Conservation (phyloP, 2,888 invertebrate genomes). For the Volucella bombylans region DNA sequence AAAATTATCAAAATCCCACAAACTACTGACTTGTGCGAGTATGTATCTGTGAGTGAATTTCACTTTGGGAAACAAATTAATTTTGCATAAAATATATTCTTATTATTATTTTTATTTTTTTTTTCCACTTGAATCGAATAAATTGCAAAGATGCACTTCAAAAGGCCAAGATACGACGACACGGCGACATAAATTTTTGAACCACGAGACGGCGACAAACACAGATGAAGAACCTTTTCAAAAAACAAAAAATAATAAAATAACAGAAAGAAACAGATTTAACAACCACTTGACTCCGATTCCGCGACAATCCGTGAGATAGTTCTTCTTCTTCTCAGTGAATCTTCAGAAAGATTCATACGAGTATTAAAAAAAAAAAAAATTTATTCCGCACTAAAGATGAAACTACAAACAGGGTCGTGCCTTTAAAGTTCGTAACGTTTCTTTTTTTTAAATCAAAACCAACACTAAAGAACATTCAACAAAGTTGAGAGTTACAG, state of each 20-base stretch:
- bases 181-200: neutral
- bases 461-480: constrained; percentile 24
- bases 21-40: neutral
- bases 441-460: constrained; percentile 24
- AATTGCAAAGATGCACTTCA: constrained; percentile 40
- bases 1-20: neutral
- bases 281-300: constrained; percentile 47
- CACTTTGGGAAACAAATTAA: neutral
- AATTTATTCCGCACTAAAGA: constrained; percentile 9
- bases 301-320: constrained; percentile 61
- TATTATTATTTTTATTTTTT: constrained; percentile 8
- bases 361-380: neutral
- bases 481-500: constrained; percentile 21
- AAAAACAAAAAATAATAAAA: too few relatives aligned
- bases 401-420: constrained; percentile 1
- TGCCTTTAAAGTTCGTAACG: constrained; percentile 38
- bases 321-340: constrained; percentile 25
- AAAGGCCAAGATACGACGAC: constrained; percentile 33
- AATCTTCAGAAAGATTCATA: neutral
- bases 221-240: constrained; percentile 30
- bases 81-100: neutral
- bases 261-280: constrained; percentile 12
- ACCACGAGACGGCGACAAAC: neutral
- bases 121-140: constrained; percentile 8
- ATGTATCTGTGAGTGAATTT: constrained; percentile 41